Percentiles rank a stretch among this genome's conserved stretches.
These are phyloP conservation scores for Solea solea DNA, from an alignment of 2,113 vertebrate species.

Conservation along the genomic window DNA sequence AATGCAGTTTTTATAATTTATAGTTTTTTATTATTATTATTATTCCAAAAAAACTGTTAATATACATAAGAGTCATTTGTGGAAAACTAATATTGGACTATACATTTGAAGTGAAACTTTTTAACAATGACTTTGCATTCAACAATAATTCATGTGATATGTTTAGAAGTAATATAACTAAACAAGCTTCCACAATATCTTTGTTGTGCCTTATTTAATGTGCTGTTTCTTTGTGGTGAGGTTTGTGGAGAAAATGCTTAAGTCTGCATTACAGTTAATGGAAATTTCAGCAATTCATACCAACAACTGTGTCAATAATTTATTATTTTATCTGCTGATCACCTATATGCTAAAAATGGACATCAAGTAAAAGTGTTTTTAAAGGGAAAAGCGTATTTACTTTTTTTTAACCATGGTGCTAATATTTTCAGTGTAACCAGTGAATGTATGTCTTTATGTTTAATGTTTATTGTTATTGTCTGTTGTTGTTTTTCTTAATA, in stretches of 20 bases:
- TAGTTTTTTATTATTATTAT: background rate
- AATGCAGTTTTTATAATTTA: too few species aligned
- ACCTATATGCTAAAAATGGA: slow-evolving; percentile 50
- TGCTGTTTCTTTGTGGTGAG: background rate
- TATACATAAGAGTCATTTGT: slow-evolving; percentile 5
- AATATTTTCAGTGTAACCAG: slow-evolving; percentile 76
- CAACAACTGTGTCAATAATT: slow-evolving; percentile 70
- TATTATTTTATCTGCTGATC: slow-evolving; percentile 77
- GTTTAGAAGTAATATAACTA: slow-evolving; percentile 6
- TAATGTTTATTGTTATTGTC: slow-evolving; percentile 59
- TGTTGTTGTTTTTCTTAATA: slow-evolving; percentile 78
- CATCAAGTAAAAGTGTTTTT: slow-evolving; percentile 16
- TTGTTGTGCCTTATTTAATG: background rate
- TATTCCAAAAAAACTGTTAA: slow-evolving; percentile 7
- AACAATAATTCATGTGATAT: background rate
- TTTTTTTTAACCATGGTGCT: slow-evolving; percentile 83
- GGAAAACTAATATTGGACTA: slow-evolving; percentile 1
- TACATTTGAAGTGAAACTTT: slow-evolving; percentile 7
- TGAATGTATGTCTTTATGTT: slow-evolving; percentile 57
- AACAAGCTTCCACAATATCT: background rate
- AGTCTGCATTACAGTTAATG: background rate
- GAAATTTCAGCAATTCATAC: slow-evolving; percentile 6
- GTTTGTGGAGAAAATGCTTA: background rate
- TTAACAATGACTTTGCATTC: background rate
- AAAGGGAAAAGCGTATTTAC: slow-evolving; percentile 39